Conservation (phyloP, 1,140 invertebrate species). For the Leptonema lineaticorne region DNA sequence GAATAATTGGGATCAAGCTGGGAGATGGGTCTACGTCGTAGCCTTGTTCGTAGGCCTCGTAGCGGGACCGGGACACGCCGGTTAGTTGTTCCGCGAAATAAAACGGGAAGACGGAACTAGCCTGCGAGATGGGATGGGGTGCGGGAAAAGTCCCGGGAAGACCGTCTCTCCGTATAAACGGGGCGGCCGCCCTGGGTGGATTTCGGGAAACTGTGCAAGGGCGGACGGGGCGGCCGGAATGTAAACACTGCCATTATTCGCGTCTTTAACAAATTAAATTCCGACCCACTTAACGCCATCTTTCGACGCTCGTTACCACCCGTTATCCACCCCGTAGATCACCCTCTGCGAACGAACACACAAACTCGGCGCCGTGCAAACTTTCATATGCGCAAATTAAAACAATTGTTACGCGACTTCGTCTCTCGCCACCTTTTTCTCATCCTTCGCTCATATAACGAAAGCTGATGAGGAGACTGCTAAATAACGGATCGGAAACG, state of each 20-base stretch:
- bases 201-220: no score
- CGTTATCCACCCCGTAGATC: slow-evolving; percentile 6
- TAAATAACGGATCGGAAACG: no score
- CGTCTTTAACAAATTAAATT: slow-evolving; percentile 43
- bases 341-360: background rate
- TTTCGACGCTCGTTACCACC: slow-evolving; percentile 5
- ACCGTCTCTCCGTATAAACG: background rate
- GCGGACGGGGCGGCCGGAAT: no score
- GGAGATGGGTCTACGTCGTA: slow-evolving; percentile 1
- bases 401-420: no score
- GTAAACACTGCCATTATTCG: slow-evolving; percentile 42
- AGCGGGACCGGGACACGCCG: background rate
- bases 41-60: background rate
- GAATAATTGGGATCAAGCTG: slow-evolving; percentile 40
- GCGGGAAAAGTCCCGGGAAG: background rate
- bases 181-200: slow-evolving; percentile 7
- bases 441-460: no score
- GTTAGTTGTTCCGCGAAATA: no score
- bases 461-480: no score
- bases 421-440: no score
- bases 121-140: background rate
- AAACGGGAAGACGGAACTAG: background rate
- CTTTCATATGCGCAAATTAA: slow-evolving; percentile 41
- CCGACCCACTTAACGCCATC: slow-evolving; percentile 37
- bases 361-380: slow-evolving; percentile 21